Evolutionary conservation across 2,888 invertebrate genomes (phyloP).

Genomic region (Ichneumoninae sp.): DNA sequence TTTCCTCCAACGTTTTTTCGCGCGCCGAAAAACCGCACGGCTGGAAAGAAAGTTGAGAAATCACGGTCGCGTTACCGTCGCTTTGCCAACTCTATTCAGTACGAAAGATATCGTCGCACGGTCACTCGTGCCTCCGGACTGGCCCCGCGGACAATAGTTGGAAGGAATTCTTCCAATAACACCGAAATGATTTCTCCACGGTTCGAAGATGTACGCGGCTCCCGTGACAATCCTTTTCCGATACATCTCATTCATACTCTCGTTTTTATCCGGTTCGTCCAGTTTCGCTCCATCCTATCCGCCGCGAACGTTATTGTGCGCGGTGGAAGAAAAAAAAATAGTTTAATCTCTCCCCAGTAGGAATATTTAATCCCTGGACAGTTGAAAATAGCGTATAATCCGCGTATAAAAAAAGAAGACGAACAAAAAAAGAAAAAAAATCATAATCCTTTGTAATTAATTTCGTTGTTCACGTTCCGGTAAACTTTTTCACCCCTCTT

Average conservation of each 20-base stretch:
- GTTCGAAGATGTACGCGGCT: constrained; percentile 12
- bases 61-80: constrained; percentile 1
- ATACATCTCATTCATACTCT: constrained; percentile 55
- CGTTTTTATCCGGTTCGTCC: constrained; percentile 36
- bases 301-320: not conserved
- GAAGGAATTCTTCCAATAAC: constrained; percentile 58
- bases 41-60: constrained; percentile 10
- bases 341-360: constrained; percentile 1
- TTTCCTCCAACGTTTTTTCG: not conserved
- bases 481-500: constrained; percentile 43
- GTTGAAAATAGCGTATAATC: constrained; percentile 38
- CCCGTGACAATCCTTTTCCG: constrained; percentile 44
- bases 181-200: constrained; percentile 56
- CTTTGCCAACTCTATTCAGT: constrained; percentile 9
- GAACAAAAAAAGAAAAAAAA: constrained; percentile 12
- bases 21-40: not conserved
- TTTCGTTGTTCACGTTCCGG: constrained; percentile 40
- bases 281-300: not conserved
- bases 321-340: not conserved
- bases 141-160: constrained; percentile 19
- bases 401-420: not conserved
- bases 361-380: constrained; percentile 23
- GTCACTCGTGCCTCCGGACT: constrained; percentile 5
- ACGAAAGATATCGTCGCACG: constrained; percentile 38
- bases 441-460: constrained; percentile 47